phyloP scores from a whole-genome alignment of 2,888 invertebrate genomes.

The Lissonota sp. region DNA sequence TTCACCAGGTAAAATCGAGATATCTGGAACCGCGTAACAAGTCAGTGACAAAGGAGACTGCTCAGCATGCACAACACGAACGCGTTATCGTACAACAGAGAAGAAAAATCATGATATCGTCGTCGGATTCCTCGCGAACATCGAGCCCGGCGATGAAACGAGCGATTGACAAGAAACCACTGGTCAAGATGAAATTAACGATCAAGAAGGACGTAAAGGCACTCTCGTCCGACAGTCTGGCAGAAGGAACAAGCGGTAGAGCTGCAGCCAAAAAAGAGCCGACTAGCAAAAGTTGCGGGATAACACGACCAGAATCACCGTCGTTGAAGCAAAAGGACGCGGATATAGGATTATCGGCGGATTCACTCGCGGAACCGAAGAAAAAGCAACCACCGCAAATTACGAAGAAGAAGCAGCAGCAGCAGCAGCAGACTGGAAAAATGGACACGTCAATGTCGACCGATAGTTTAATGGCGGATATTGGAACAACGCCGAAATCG shows the following conservation, averaged over 20 bases:
- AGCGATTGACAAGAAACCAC: slow-evolving; percentile 78
- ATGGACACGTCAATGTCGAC: slow-evolving; percentile 83
- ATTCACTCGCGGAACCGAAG: slow-evolving; percentile 80
- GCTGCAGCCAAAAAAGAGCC: slow-evolving; percentile 72
- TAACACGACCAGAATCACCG: slow-evolving; percentile 82
- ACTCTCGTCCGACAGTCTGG: slow-evolving; percentile 85
- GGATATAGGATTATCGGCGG: slow-evolving; percentile 80
- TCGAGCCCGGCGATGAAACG: slow-evolving; percentile 87
- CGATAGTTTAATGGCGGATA: slow-evolving; percentile 81
- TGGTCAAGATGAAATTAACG: slow-evolving; percentile 78
- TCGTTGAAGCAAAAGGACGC: slow-evolving; percentile 77
- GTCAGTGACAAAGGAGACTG: slow-evolving; percentile 75
- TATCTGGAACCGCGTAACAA: slow-evolving; percentile 86
- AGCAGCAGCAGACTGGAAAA: slow-evolving; percentile 74
- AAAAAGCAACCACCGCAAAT: slow-evolving; percentile 64
- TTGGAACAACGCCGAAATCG: slow-evolving; percentile 75
- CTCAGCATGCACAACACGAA: slow-evolving; percentile 71
- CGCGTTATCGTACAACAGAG: slow-evolving; percentile 82
- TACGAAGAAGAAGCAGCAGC: slow-evolving; percentile 70
- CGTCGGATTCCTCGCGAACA: slow-evolving; percentile 89
- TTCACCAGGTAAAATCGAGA: slow-evolving; percentile 85
- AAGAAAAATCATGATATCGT: slow-evolving; percentile 85
- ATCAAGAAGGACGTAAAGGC: slow-evolving; percentile 81
- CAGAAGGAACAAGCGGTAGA: slow-evolving; percentile 80
- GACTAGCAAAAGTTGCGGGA: slow-evolving; percentile 80